Evolutionary conservation across 1,140 invertebrate species (phyloP).

Genomic region (Myzus persicae): DNA sequence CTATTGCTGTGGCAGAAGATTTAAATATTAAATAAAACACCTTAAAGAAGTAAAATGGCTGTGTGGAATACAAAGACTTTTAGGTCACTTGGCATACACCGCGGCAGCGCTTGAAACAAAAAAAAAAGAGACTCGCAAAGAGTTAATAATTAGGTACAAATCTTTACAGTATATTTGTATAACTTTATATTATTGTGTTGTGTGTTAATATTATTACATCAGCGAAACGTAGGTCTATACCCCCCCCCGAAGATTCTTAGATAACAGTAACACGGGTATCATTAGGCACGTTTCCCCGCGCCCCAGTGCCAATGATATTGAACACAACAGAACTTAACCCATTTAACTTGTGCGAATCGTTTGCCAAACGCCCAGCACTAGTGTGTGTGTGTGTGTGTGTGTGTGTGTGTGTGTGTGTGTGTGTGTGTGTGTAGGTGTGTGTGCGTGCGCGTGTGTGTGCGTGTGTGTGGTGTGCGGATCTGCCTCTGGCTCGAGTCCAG

Average conservation of each 20-base stretch:
- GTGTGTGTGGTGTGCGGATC: background rate
- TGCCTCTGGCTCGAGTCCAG: conserved; percentile 47
- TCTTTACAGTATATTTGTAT: background rate
- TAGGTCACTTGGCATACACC: background rate
- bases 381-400: background rate
- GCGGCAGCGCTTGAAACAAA: background rate
- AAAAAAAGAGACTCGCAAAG: background rate
- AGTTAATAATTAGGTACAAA: background rate
- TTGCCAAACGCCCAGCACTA: conserved; percentile 36
- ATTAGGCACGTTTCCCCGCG: conserved; percentile 37
- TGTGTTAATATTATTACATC: background rate
- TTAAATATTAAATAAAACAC: conserved; percentile 1
- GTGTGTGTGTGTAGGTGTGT: background rate
- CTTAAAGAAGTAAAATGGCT: background rate
- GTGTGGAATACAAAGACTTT: background rate
- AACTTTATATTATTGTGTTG: background rate
- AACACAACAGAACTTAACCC: conserved; percentile 44
- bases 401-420: background rate
- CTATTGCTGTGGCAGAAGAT: background rate
- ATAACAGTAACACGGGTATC: conserved; percentile 11
- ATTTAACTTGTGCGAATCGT: conserved; percentile 42
- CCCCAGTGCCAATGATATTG: conserved; percentile 44
- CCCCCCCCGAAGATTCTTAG: background rate
- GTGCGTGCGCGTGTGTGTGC: background rate
- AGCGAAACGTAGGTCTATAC: background rate